Evolutionary conservation across 1,140 invertebrate genomes (phyloP).

Genomic region (Brachionus asplanchnoidis): DNA sequence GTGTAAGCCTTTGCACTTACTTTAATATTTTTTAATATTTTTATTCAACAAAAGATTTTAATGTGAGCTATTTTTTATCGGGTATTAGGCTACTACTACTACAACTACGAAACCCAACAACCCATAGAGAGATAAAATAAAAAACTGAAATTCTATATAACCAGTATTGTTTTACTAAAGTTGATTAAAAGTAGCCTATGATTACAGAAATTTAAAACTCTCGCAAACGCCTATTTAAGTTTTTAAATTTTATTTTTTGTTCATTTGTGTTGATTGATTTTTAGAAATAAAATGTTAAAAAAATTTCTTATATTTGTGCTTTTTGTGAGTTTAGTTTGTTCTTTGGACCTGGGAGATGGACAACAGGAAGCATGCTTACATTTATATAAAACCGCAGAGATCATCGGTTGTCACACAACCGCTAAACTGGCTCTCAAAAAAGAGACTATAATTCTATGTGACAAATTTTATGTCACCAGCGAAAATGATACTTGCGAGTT

Average conservation of each 20-base stretch:
- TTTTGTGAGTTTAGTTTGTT: neutral
- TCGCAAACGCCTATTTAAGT: neutral
- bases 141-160: neutral
- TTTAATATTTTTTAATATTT: neutral
- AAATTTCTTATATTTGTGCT: neutral
- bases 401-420: neutral
- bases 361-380: neutral
- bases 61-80: neutral
- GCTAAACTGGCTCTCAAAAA: neutral
- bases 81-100: neutral
- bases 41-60: neutral
- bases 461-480: neutral
- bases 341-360: neutral
- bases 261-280: neutral
- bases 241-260: neutral
- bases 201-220: neutral
- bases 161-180: constrained; percentile 4
- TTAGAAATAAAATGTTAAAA: neutral
- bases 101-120: neutral
- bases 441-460: neutral
- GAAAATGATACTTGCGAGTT: neutral
- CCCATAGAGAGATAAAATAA: neutral
- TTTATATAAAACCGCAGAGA: neutral
- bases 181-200: constrained; percentile 3
- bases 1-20: neutral